A percentile compares a stretch with the other conserved stretches of the same genome.
These are phyloP conservation scores for Druon quercuslanigerum DNA, from an alignment of 1,140 invertebrate species.

Conservation along the genomic window DNA sequence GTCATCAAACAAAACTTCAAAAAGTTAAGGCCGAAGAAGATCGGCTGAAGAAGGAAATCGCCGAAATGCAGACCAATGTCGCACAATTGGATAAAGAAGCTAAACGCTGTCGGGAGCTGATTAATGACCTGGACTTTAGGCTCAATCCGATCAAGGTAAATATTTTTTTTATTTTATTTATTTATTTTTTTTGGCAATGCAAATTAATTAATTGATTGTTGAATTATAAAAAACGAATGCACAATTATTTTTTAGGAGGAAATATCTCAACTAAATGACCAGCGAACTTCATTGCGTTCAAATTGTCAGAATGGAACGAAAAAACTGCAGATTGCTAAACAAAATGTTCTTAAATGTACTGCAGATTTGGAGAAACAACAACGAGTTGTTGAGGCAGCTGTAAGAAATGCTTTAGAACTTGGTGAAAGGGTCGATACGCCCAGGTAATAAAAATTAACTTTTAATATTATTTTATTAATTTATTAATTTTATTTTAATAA, in stretches of 20 bases:
- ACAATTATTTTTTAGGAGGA: constrained; percentile 57
- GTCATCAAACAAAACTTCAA: constrained; percentile 68
- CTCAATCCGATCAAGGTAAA: constrained; percentile 55
- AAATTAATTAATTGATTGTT: background rate
- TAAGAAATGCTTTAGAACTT: constrained; percentile 60
- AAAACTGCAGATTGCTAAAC: constrained; percentile 41
- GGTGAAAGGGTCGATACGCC: constrained; percentile 71
- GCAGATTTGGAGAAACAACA: constrained; percentile 59
- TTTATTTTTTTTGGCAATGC: too few relatives aligned
- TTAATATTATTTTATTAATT: too few relatives aligned
- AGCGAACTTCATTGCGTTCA: constrained; percentile 55
- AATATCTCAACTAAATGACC: constrained; percentile 59
- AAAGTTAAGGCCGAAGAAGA: constrained; percentile 63
- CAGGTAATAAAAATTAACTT: constrained; percentile 58
- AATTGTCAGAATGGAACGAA: constrained; percentile 43
- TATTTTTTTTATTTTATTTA: constrained; percentile 12
- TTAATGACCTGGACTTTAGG: constrained; percentile 45
- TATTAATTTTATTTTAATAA: too few relatives aligned
- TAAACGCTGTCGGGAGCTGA: constrained; percentile 49
- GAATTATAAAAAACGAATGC: background rate
- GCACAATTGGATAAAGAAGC: constrained; percentile 59
- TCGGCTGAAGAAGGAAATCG: constrained; percentile 61
- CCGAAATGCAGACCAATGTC: constrained; percentile 64
- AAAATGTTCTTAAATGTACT: constrained; percentile 50
- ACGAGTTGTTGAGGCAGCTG: constrained; percentile 50